Conservation (phyloP, 64 coral and sea anemone genomes). For the Porites australiensis region DNA sequence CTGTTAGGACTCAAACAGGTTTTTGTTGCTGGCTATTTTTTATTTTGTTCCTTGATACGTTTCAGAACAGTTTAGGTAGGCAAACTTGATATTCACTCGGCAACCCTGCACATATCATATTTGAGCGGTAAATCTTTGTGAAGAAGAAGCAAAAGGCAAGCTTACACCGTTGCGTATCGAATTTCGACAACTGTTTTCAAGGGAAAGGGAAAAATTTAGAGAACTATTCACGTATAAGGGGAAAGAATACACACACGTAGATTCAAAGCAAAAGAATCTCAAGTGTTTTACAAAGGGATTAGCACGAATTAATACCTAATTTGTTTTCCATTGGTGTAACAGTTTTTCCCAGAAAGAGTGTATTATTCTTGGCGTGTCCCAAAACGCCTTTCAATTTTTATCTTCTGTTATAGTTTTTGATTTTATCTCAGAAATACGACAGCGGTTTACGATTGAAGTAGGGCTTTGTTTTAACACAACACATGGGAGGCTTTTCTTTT, state of each 20-base stretch:
- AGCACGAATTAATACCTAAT: background rate
- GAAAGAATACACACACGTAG: background rate
- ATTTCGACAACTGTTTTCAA: background rate
- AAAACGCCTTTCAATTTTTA: background rate
- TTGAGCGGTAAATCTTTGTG: background rate
- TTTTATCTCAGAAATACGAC: background rate
- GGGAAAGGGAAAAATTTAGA: background rate
- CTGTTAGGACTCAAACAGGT: no score
- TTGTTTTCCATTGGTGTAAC: background rate
- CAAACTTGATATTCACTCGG: slow-evolving; percentile 10
- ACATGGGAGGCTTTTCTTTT: background rate
- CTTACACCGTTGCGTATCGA: background rate
- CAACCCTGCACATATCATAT: background rate
- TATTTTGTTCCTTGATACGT: background rate
- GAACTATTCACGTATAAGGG: background rate
- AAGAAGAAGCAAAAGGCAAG: background rate
- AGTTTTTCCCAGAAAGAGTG: background rate
- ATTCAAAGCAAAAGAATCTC: background rate
- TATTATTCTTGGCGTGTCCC: background rate
- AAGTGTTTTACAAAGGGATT: background rate
- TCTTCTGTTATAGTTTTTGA: background rate
- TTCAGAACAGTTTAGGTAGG: background rate
- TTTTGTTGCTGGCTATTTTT: background rate
- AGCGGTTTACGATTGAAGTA: background rate
- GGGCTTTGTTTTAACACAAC: background rate